These are phyloP conservation scores for Melolontha melolontha DNA, from an alignment of 2,888 invertebrate genomes.

Conservation along the genomic window DNA sequence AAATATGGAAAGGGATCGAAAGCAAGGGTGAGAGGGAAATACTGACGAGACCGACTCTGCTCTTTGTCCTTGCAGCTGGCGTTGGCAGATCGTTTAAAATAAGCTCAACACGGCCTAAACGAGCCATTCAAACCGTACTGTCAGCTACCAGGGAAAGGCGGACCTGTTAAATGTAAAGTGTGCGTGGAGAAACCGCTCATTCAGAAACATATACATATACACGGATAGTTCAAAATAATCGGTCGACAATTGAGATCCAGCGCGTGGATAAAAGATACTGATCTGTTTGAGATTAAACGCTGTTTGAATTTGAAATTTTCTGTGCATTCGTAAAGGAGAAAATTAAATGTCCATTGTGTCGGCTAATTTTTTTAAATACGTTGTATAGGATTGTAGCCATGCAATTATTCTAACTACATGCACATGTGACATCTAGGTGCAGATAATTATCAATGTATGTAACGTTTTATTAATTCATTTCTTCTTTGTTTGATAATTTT, in stretches of 20 bases:
- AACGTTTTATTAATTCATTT: too few species aligned
- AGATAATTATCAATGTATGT: too few species aligned
- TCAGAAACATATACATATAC: constrained; percentile 48
- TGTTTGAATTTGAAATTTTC: too few species aligned
- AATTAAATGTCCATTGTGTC: too few species aligned
- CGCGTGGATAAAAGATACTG: not conserved
- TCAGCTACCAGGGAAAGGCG: constrained; percentile 50
- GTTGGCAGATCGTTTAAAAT: constrained; percentile 55
- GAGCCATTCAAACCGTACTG: constrained; percentile 51
- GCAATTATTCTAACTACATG: too few species aligned
- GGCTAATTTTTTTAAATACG: too few species aligned
- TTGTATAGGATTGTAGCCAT: too few species aligned
- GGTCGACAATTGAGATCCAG: not conserved
- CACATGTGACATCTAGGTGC: too few species aligned
- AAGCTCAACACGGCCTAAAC: constrained; percentile 52
- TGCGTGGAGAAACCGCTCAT: constrained; percentile 47
- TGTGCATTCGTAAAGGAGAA: too few species aligned
- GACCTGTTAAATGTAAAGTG: constrained; percentile 48
- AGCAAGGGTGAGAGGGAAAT: not conserved
- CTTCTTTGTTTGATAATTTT: too few species aligned
- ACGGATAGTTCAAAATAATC: constrained; percentile 13
- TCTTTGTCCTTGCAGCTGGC: constrained; percentile 51
- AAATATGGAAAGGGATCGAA: too few species aligned
- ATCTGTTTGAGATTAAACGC: not conserved
- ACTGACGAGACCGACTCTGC: not conserved